Percentiles rank a stretch among this genome's conserved stretches.
Evolutionary conservation across 2,888 invertebrate species (phyloP).

Genomic region (Noctua fimbriata): DNA sequence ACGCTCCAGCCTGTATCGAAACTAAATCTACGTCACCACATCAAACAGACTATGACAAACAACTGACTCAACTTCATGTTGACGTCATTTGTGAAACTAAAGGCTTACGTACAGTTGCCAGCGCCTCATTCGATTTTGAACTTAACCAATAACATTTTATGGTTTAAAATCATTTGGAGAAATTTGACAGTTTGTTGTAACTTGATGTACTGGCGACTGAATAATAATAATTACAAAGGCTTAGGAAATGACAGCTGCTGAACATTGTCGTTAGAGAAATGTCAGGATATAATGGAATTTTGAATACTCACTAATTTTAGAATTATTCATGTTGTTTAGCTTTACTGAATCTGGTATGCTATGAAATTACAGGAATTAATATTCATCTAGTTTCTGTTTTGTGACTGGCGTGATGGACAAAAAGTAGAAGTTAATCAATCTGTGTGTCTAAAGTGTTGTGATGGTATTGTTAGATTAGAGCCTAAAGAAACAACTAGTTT

Average conservation of each 20-base stretch:
- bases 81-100: constrained; percentile 25
- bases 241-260: constrained; percentile 18
- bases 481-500: too few species aligned
- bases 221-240: background rate
- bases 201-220: too few species aligned
- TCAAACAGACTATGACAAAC: constrained; percentile 29
- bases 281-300: background rate
- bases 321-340: background rate
- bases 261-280: background rate
- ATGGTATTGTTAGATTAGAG: too few species aligned
- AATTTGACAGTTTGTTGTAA: too few species aligned
- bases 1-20: background rate
- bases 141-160: too few species aligned
- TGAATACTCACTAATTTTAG: background rate
- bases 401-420: too few species aligned
- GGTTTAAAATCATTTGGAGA: too few species aligned
- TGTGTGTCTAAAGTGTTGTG: too few species aligned
- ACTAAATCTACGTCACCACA: constrained; percentile 29
- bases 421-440: too few species aligned
- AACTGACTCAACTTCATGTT: constrained; percentile 7
- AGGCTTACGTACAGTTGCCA: background rate
- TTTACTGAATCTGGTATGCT: background rate
- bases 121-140: background rate
- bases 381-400: too few species aligned
- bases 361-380: background rate